Evolutionary conservation across 1,140 invertebrate species (phyloP), one percentile per base, ranked within the genome.

Genomic region (Eriocheir sinensis): DNA sequence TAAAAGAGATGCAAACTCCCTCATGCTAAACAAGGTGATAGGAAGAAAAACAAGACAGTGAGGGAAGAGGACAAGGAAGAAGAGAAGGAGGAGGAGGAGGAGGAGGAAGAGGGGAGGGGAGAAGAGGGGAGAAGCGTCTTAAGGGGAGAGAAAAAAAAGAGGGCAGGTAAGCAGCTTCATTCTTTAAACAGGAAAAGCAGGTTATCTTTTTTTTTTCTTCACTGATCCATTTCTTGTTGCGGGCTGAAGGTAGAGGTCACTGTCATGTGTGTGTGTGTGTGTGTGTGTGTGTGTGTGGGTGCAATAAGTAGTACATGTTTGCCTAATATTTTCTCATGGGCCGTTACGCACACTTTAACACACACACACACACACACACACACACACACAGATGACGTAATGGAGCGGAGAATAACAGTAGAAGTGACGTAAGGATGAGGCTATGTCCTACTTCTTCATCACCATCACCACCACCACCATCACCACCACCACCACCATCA

Each of bases 221-320:
- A 21, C 21, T 72, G 60, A 9, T 53, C 48, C 21, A 17, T 53
- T 53, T 53, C 48, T 53, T 53, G 0, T 21, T 9, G 8, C 9
- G 48, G 48, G 21, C 21, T 53, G 21, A 53, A 53, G 48, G 48
- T 72, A 72, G 60, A n/a, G 17, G 60, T 72, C 21, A n/a, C 21
- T 72, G 60, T 60, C n/a, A 21, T 60, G 53, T 60, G 53, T 60
- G 53, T 60, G 53, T 60, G 53, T 60, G 53, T 60, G 53, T 60
- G 53, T 60, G 53, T 60, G 53, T 60, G 60, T 72, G 60, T 72
- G 60, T 72, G 60, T 72, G 60, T 72, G 60, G 27, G 60, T 72
- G 60, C n/a, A n/a, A n/a, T n/a, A n/a, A n/a, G n/a, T n/a, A n/a
- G n/a, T n/a, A n/a, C n/a, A n/a, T n/a, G n/a, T n/a, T 72, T 72